Base-by-base conservation (phyloP, 2,113 vertebrate genomes). In the Sapajus apella region DNA sequence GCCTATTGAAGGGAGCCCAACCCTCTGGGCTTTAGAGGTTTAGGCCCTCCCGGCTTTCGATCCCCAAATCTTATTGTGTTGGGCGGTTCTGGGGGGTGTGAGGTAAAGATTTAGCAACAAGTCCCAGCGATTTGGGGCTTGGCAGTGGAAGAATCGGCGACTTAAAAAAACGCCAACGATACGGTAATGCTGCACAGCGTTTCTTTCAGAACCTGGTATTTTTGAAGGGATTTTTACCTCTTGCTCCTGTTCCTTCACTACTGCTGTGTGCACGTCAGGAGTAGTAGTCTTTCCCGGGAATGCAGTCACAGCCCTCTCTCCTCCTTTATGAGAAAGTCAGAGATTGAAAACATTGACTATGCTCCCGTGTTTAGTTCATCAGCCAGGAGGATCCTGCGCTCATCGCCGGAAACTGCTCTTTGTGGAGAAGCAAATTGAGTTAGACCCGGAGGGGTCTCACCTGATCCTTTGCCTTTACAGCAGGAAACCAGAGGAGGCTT, bases 101-200 rank as follows among this genome's bases (percentile, higher is more conserved):
- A 70, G 96, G 77, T 45, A 81, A 88, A 83, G 89, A 76, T 95
- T 94, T 97, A 96, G 95, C 96, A 98, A 98, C 98, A 98, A 98
- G 98, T 97, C 84, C 43, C 40, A 45, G 95, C 12, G 40, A 82
- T 96, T 37, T 83, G 68, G 92, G 87, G 87, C 30, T 45, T 88
- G 83, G 23, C 55, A 4, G 64, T 72, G 93, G 55, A 88, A 82
- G 94, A 87, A 85, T 55, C 58, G 32, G 66, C 45, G 97, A 94
- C 94, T 96, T 97, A 45, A 2, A 64, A 64, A 83, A 96, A 96
- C 91, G 56, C 95, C 95, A 95, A 90, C 92, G 96, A 82, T 90
- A 91, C 80, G 30, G 43, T 64, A n/a, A 80, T 55, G 93, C 94
- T 91, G 72, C 87, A 83, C 81, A 68, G 96, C 75, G 7, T 92